These are phyloP conservation scores for Lanistes nyassanus DNA, from an alignment of 1,140 invertebrate genomes.

Conservation along the genomic window DNA sequence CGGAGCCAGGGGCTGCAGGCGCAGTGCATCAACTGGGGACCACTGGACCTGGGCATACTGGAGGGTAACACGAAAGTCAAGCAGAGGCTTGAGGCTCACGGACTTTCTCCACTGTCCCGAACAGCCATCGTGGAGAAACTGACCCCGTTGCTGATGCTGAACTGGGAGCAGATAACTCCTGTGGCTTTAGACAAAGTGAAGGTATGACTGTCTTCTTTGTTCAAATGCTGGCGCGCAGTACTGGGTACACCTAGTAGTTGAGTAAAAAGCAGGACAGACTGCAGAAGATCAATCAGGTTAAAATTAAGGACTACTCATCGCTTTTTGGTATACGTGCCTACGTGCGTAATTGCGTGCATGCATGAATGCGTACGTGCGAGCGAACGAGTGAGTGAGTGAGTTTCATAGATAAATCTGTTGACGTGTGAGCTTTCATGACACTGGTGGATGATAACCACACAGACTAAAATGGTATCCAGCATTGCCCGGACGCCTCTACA, in stretches of 20 bases:
- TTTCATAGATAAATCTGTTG: too few relatives aligned
- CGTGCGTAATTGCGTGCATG: too few relatives aligned
- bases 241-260: background rate
- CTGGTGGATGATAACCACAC: too few relatives aligned
- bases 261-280: too few relatives aligned
- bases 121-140: constrained; percentile 29
- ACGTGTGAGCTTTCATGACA: too few relatives aligned
- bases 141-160: constrained; percentile 14
- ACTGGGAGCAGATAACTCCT: constrained; percentile 25
- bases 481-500: too few relatives aligned
- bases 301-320: too few relatives aligned
- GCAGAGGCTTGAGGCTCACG: constrained; percentile 21
- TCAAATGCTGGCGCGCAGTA: background rate
- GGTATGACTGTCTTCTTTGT: background rate
- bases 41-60: constrained; percentile 36
- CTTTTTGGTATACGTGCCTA: too few relatives aligned
- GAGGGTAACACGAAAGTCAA: constrained; percentile 13
- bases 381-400: too few relatives aligned
- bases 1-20: constrained; percentile 29
- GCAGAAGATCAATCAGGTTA: too few relatives aligned
- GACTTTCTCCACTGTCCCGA: constrained; percentile 21
- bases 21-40: constrained; percentile 45
- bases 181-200: constrained; percentile 26
- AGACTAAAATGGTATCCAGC: too few relatives aligned
- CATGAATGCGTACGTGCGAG: too few relatives aligned